Conservation (phyloP, 2,113 vertebrate species). For the Pleuronectes platessa region DNA sequence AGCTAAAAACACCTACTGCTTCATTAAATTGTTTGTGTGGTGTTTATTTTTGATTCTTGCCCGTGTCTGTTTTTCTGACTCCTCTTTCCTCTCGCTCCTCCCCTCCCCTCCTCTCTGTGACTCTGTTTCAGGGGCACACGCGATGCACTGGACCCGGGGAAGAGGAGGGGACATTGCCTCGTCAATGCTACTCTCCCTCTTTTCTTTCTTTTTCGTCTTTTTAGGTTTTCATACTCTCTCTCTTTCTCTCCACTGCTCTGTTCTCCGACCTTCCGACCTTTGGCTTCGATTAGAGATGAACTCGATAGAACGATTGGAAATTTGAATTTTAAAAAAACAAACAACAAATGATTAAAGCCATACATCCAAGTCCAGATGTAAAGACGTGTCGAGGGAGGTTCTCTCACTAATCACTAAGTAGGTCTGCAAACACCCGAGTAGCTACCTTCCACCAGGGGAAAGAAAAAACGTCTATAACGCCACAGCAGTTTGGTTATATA, state of each 20-base stretch:
- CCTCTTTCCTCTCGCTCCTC: conserved; percentile 13
- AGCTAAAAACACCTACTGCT: conserved; percentile 12
- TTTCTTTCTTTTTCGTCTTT: conserved; percentile 38
- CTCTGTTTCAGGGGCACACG: conserved; percentile 77
- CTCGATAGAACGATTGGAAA: conserved; percentile 62
- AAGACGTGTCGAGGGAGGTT: conserved; percentile 24
- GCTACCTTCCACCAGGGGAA: conserved; percentile 32
- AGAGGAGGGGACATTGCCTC: conserved; percentile 74
- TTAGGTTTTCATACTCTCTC: conserved; percentile 58
- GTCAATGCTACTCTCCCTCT: conserved; percentile 70
- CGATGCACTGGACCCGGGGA: conserved; percentile 76
- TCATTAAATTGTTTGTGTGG: conserved; percentile 19
- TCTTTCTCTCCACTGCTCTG: neutral
- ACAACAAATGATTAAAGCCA: conserved; percentile 8
- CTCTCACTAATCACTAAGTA: conserved; percentile 21
- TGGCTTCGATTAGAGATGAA: conserved; percentile 53
- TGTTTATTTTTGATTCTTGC: conserved; percentile 1
- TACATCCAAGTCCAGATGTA: conserved; percentile 32
- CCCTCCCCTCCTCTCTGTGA: conserved; percentile 13
- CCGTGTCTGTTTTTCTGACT: conserved; percentile 20
- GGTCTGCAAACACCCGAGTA: conserved; percentile 33
- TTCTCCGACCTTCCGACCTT: conserved; percentile 41
- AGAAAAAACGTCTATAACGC: conserved; percentile 25
- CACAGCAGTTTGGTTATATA: conserved; percentile 15
- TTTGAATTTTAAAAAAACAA: conserved; percentile 30